Percentiles rank a stretch among this genome's conserved stretches.
phyloP scores from a whole-genome alignment of 2,113 vertebrate species.

The Pachyramphus minor region DNA sequence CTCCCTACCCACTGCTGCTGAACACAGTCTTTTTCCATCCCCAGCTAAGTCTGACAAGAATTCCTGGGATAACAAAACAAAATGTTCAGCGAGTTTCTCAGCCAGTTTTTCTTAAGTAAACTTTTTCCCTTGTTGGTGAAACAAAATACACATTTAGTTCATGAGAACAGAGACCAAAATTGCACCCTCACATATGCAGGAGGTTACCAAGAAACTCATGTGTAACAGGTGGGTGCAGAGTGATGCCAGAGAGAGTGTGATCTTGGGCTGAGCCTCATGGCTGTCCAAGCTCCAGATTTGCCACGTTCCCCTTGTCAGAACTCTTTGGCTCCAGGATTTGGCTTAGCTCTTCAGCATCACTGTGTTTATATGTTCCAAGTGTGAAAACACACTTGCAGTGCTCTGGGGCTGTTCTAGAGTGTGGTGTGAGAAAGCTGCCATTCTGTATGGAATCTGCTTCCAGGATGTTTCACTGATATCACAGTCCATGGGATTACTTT shows the following conservation, averaged over 20 bases:
- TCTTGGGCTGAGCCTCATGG: neutral
- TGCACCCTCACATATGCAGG: neutral
- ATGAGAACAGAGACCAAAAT: neutral
- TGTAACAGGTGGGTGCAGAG: neutral
- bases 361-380: neutral
- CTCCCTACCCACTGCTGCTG: neutral
- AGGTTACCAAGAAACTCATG: neutral
- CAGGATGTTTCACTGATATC: neutral
- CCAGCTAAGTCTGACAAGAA: neutral
- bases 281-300: neutral
- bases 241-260: neutral
- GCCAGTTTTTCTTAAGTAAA: neutral
- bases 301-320: neutral
- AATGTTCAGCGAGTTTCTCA: neutral
- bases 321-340: neutral
- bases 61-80: neutral
- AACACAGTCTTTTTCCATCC: neutral
- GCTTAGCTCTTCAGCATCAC: neutral
- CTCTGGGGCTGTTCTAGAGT: neutral
- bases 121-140: neutral
- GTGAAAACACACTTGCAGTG: neutral
- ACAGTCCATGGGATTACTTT: neutral
- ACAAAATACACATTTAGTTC: neutral
- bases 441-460: neutral
- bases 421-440: neutral